A percentile compares a stretch with the other conserved stretches of the same genome.
phyloP scores from a whole-genome alignment of 1,140 invertebrate species.

The Zeugodacus cucurbitae region DNA sequence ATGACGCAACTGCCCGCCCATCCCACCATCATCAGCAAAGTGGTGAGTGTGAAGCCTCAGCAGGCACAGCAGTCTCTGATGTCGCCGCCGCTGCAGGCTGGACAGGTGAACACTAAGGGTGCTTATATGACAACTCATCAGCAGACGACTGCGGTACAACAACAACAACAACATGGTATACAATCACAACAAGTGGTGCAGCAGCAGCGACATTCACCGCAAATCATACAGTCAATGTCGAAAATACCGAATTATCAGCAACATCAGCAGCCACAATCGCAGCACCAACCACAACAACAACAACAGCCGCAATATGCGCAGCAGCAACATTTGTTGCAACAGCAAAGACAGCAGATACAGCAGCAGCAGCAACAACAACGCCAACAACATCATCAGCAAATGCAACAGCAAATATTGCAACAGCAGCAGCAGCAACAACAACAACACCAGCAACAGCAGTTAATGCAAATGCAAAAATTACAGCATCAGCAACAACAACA shows the following conservation, averaged over 20 bases:
- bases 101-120: conserved; percentile 38
- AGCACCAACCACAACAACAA: conserved; percentile 54
- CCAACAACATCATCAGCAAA: conserved; percentile 46
- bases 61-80: conserved; percentile 58
- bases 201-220: conserved; percentile 42
- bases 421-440: conserved; percentile 48
- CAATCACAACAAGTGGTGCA: conserved; percentile 42
- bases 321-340: conserved; percentile 52
- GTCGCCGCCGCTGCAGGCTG: conserved; percentile 49
- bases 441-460: conserved; percentile 43
- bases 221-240: conserved; percentile 41
- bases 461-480: conserved; percentile 32
- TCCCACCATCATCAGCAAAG: conserved; percentile 62
- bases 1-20: conserved; percentile 57
- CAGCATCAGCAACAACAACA: conserved; percentile 44
- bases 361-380: conserved; percentile 51
- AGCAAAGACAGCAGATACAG: conserved; percentile 56
- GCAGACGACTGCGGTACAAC: background rate
- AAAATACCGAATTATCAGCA: conserved; percentile 43
- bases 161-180: background rate
- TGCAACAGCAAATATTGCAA: conserved; percentile 46
- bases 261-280: conserved; percentile 49
- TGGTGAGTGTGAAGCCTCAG: conserved; percentile 60
- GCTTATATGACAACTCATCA: background rate
- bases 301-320: conserved; percentile 50